Evolutionary conservation across 2,888 invertebrate species (phyloP).

Genomic region (Synergus itoensis): DNA sequence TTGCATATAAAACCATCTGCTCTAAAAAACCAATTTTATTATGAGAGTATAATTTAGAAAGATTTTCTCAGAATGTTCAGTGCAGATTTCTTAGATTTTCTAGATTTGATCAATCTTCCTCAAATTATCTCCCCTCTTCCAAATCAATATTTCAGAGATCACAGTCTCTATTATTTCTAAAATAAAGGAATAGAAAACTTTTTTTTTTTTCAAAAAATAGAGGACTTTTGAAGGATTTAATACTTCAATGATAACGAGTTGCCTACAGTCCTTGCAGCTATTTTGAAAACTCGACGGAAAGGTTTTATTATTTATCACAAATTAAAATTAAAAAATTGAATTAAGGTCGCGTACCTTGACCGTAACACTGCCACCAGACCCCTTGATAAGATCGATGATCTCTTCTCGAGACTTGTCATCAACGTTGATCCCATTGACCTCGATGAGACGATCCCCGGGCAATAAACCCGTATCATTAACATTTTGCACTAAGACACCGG

Average conservation of each 20-base stretch:
- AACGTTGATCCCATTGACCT: constrained; percentile 93
- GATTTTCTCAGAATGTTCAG: no score
- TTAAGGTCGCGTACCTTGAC: constrained; percentile 85
- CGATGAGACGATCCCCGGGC: constrained; percentile 96
- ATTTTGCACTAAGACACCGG: constrained; percentile 86
- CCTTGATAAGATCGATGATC: constrained; percentile 95
- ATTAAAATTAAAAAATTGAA: background rate
- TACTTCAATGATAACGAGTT: no score
- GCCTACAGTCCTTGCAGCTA: no score
- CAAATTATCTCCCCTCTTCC: background rate
- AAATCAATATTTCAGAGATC: background rate
- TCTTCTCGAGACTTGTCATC: constrained; percentile 93
- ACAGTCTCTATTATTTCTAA: no score
- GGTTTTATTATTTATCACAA: background rate
- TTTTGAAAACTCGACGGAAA: no score
- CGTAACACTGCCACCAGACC: constrained; percentile 89
- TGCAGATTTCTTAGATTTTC: no score
- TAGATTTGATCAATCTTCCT: background rate
- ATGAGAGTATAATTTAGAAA: no score
- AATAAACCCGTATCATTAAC: constrained; percentile 88
- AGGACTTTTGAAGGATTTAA: no score
- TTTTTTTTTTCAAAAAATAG: no score
- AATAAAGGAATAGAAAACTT: no score
- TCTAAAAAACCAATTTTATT: background rate
- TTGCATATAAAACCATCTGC: background rate